phyloP scores from a whole-genome alignment of 2,113 vertebrate genomes.

The Heterocephalus glaber region DNA sequence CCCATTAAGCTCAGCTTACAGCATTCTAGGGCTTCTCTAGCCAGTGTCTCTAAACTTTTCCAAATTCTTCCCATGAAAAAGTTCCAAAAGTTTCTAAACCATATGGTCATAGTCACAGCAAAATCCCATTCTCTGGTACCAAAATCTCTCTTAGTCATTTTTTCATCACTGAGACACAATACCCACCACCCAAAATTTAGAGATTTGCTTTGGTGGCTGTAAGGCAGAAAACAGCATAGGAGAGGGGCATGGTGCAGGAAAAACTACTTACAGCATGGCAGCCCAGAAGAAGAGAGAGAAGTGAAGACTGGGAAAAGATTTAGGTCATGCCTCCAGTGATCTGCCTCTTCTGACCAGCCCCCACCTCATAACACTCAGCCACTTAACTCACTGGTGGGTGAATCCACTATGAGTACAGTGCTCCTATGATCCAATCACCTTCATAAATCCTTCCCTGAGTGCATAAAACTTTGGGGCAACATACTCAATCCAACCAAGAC shows the following conservation, averaged over 20 bases:
- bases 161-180: background rate
- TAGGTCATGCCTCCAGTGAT: background rate
- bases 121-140: background rate
- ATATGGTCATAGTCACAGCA: background rate
- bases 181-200: background rate
- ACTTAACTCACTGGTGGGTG: background rate
- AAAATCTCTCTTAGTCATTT: background rate
- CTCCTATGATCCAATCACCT: background rate
- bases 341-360: background rate
- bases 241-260: background rate
- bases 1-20: background rate
- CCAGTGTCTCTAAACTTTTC: background rate
- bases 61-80: background rate
- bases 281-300: background rate
- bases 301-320: background rate
- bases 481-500: background rate
- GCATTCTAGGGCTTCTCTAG: background rate
- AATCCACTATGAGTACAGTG: background rate
- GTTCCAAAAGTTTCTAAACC: background rate
- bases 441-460: background rate
- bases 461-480: background rate
- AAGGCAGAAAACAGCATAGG: background rate
- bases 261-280: background rate
- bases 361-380: background rate
- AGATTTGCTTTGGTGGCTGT: background rate